These are phyloP conservation scores for Spinus pinus DNA, from an alignment of 2,797 vertebrate genomes.

Conservation along the genomic window DNA sequence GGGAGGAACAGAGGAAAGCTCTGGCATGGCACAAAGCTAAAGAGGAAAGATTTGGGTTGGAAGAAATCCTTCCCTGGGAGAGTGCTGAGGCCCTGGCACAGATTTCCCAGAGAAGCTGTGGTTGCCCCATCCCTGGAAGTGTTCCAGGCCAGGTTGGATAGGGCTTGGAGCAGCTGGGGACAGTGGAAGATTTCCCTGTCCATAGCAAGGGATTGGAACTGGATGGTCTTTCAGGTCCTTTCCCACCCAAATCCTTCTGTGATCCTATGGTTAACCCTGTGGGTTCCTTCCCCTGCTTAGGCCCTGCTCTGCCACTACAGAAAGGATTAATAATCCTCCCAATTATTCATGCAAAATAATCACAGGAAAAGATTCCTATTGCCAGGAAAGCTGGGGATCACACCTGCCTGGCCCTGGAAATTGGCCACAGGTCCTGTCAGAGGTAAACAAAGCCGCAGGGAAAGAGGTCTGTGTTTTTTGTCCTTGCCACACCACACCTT, in stretches of 20 bases:
- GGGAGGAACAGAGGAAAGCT: not conserved
- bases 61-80: not conserved
- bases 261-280: fast-evolving
- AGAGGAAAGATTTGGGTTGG: not conserved
- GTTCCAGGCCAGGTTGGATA: not conserved
- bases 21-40: not conserved
- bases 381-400: not conserved
- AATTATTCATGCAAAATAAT: not conserved
- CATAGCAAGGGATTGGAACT: not conserved
- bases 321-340: not conserved
- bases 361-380: not conserved
- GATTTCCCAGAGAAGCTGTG: not conserved
- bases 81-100: not conserved
- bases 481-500: not conserved
- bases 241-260: not conserved
- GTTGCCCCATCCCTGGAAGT: not conserved
- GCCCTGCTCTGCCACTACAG: not conserved
- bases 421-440: not conserved
- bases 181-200: not conserved
- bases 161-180: not conserved
- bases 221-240: not conserved
- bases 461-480: fast-evolving
- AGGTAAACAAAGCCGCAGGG: fast-evolving
- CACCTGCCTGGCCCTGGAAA: not conserved
- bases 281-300: not conserved